Evolutionary conservation across 35 echinoderm and acorn worm species (phyloP).

Genomic region (Ophiothrix spiculata): DNA sequence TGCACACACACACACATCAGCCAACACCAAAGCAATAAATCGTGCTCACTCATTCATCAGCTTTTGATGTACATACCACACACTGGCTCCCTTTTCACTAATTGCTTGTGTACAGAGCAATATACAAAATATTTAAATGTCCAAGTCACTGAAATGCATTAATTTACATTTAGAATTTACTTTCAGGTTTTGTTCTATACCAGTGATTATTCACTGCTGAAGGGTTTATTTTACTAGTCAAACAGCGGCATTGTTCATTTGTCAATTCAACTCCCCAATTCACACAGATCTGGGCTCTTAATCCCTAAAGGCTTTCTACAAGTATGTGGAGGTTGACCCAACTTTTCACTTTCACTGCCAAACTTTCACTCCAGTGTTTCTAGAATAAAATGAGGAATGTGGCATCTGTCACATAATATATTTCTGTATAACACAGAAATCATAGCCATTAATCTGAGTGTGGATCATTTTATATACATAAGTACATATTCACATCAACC

Average conservation of each 20-base stretch:
- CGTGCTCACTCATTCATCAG: not conserved
- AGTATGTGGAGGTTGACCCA: not conserved
- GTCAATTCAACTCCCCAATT: not conserved
- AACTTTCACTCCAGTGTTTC: slow-evolving; percentile 14
- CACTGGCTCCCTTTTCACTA: not conserved
- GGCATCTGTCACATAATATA: too few relatives aligned
- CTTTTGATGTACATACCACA: not conserved
- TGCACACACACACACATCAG: too few relatives aligned
- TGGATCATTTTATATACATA: too few relatives aligned
- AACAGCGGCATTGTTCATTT: not conserved
- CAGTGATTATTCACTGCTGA: not conserved
- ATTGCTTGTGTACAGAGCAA: not conserved
- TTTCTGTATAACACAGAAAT: too few relatives aligned
- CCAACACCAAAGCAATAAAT: not conserved
- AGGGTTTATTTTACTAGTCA: not conserved
- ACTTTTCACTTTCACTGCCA: not conserved
- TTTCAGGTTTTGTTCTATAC: too few relatives aligned
- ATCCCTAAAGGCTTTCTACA: not conserved
- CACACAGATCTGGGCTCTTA: not conserved
- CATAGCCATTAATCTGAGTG: too few relatives aligned
- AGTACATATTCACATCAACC: too few relatives aligned
- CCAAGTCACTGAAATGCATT: not conserved
- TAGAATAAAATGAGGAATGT: not conserved
- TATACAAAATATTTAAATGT: not conserved
- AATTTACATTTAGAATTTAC: not conserved